These are phyloP conservation scores for Triops longicaudatus DNA, from an alignment of 1,140 invertebrate species.

Conservation along the genomic window DNA sequence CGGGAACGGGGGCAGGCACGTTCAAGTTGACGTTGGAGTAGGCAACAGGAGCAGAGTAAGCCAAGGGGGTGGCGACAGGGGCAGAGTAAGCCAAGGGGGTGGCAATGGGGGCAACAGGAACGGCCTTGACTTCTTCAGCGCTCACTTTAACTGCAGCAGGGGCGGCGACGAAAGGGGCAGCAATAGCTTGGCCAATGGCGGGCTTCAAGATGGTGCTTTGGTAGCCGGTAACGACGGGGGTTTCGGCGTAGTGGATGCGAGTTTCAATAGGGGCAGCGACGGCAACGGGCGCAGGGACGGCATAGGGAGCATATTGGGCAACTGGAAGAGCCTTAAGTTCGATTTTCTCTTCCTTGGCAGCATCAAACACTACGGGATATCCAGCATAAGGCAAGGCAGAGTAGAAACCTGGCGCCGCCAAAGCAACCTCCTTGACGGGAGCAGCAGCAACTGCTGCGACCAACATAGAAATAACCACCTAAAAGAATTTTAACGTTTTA, in stretches of 20 bases:
- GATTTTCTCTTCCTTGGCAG: not conserved
- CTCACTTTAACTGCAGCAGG: conserved; percentile 1
- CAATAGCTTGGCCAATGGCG: conserved; percentile 14
- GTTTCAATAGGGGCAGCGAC: conserved; percentile 34
- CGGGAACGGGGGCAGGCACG: conserved; percentile 27
- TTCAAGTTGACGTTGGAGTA: conserved; percentile 20
- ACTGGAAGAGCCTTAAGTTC: not conserved
- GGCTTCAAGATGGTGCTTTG: conserved; percentile 37
- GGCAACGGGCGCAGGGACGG: not conserved
- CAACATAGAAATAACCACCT: conserved; percentile 18
- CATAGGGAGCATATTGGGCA: not conserved
- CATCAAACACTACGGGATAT: not conserved
- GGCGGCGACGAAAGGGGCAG: conserved; percentile 19
- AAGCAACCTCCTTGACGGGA: not conserved
- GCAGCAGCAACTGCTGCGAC: conserved; percentile 19
- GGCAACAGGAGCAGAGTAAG: conserved; percentile 19
- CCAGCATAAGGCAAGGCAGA: not conserved
- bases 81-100: conserved; percentile 19
- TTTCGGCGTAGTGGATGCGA: conserved; percentile 39
- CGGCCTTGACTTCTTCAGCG: not conserved
- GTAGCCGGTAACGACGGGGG: conserved; percentile 43
- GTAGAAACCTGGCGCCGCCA: not conserved
- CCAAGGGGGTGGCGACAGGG: conserved; percentile 5
- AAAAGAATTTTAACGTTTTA: not conserved
- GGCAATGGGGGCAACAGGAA: not conserved